These are phyloP conservation scores for Sturnira hondurensis DNA, from an alignment of 2,113 vertebrate species.

Conservation along the genomic window DNA sequence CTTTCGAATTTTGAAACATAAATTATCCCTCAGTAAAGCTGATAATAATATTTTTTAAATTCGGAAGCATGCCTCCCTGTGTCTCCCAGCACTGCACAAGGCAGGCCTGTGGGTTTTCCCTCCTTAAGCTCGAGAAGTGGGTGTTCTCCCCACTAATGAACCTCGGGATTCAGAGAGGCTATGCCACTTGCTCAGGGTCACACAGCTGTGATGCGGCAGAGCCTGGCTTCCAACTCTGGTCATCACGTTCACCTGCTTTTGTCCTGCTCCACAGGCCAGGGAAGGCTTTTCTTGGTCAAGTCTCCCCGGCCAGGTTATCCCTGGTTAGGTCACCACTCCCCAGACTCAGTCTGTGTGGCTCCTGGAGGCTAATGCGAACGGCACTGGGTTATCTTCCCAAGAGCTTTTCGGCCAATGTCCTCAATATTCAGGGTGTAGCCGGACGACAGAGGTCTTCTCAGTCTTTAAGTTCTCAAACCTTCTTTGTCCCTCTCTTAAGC, in stretches of 20 bases:
- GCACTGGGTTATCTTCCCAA: rapidly evolving
- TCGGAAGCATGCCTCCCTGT: background rate
- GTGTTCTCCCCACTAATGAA: background rate
- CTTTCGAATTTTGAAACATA: background rate
- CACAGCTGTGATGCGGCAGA: background rate
- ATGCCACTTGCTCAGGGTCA: background rate
- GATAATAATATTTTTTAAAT: background rate
- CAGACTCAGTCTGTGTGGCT: background rate
- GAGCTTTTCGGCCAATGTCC: background rate
- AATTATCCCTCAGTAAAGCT: background rate
- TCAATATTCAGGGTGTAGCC: background rate
- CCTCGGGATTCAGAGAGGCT: background rate
- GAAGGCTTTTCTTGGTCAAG: background rate
- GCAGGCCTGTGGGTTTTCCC: rapidly evolving
- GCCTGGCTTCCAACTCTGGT: background rate
- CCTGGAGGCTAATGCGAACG: rapidly evolving
- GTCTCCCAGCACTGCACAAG: background rate
- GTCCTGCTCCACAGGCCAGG: background rate
- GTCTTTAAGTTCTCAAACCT: background rate
- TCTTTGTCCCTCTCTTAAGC: background rate
- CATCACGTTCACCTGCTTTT: rapidly evolving
- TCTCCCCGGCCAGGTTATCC: background rate
- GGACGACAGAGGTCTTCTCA: background rate
- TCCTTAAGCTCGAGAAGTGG: background rate
- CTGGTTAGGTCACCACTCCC: background rate